Conservation (phyloP, 2,797 vertebrate species). For the Anguilla megastoma region DNA sequence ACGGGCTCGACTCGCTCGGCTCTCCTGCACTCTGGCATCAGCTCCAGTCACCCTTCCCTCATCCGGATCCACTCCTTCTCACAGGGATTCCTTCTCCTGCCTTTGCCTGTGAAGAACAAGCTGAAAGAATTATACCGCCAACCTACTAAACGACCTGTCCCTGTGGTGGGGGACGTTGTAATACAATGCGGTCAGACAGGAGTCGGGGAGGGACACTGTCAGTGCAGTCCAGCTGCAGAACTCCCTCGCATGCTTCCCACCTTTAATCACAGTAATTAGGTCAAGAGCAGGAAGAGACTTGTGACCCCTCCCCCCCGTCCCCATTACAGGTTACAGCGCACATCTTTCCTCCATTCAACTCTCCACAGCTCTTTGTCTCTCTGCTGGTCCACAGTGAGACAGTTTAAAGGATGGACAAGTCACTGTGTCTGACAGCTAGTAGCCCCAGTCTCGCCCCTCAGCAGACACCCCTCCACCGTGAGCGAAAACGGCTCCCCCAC, state of each 20-base stretch:
- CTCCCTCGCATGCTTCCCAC: slow-evolving; percentile 12
- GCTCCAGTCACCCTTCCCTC: slow-evolving; percentile 40
- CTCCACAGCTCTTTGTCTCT: background rate
- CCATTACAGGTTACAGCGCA: background rate
- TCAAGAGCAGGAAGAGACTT: slow-evolving; percentile 20
- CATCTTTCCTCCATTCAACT: background rate
- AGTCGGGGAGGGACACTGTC: background rate
- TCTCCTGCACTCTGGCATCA: slow-evolving; percentile 34
- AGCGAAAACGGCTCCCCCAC: background rate
- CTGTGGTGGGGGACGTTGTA: slow-evolving; percentile 14
- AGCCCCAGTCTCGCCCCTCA: background rate
- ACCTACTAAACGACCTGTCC: slow-evolving; percentile 9
- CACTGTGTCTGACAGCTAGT: slow-evolving; percentile 24
- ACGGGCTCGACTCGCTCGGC: slow-evolving; percentile 35
- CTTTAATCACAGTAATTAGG: slow-evolving; percentile 41
- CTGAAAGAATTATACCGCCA: slow-evolving; percentile 18
- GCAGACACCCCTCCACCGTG: background rate
- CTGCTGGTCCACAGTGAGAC: background rate
- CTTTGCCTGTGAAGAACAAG: slow-evolving; percentile 25
- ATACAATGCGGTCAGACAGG: background rate
- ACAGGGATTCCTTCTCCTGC: too few relatives aligned
- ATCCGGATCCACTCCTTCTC: background rate
- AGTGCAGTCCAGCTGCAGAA: slow-evolving; percentile 11
- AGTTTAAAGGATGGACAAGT: slow-evolving; percentile 16
- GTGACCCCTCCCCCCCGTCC: too few relatives aligned